phyloP scores from a whole-genome alignment of 2,888 invertebrate genomes.

The Baronia brevicornis region DNA sequence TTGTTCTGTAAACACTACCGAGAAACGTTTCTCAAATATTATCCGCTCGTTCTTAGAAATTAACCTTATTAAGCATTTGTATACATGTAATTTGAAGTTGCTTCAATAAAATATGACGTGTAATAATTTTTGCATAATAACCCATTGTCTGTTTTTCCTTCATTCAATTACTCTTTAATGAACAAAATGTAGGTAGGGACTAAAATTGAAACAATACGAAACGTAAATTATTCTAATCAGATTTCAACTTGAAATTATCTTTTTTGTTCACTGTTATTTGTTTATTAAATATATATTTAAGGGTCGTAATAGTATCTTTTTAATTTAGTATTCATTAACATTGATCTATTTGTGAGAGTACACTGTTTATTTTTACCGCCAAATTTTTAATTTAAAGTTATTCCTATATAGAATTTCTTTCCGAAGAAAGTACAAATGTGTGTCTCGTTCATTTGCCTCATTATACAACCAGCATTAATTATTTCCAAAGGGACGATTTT shows the following conservation, averaged over 20 bases:
- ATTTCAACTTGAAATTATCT: too few relatives aligned
- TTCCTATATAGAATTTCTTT: too few relatives aligned
- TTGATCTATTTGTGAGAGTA: too few relatives aligned
- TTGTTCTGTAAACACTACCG: conserved; percentile 26
- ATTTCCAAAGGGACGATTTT: conserved; percentile 24
- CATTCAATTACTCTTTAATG: conserved; percentile 8
- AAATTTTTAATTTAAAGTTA: too few relatives aligned
- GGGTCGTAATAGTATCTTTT: not conserved
- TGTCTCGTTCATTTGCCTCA: conserved; percentile 3
- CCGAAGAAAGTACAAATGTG: conserved; percentile 4
- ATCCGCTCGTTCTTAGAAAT: not conserved
- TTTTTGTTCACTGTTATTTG: too few relatives aligned
- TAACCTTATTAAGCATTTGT: too few relatives aligned
- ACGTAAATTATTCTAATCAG: too few relatives aligned
- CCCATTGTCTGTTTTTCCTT: conserved; percentile 12
- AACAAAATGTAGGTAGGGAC: conserved; percentile 7
- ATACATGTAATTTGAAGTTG: too few relatives aligned
- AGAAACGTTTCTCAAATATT: not conserved
- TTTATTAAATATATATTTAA: conserved; percentile 1
- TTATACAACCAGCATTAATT: conserved; percentile 16
- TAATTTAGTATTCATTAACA: too few relatives aligned
- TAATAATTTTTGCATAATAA: conserved; percentile 7
- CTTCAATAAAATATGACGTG: too few relatives aligned
- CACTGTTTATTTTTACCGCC: too few relatives aligned
- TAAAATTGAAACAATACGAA: conserved; percentile 1